These are phyloP conservation scores for Steinernema hermaphroditum DNA, from an alignment of 2,888 invertebrate species.

Conservation along the genomic window DNA sequence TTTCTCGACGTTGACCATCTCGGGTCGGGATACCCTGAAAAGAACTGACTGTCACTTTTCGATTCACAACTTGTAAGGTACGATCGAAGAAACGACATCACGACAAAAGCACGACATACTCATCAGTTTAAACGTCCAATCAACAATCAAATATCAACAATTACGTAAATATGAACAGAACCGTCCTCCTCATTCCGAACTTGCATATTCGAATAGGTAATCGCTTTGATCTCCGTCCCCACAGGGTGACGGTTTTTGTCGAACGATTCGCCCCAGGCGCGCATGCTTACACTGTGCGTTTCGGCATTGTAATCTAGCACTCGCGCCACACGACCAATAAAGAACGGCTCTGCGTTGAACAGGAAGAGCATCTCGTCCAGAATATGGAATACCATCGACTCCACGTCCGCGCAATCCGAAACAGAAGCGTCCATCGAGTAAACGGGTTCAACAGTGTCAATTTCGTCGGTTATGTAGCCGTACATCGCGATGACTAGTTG, in stretches of 20 bases:
- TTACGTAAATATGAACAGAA: conserved; percentile 83
- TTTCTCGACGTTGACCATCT: conserved; percentile 61
- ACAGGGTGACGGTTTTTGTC: conserved; percentile 77
- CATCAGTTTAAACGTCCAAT: background rate
- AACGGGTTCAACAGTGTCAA: conserved; percentile 74
- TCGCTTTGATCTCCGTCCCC: conserved; percentile 96
- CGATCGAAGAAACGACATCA: conserved; percentile 15
- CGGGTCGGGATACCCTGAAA: conserved; percentile 31
- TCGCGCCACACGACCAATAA: conserved; percentile 57
- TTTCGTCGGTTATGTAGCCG: conserved; percentile 80
- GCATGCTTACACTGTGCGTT: conserved; percentile 38
- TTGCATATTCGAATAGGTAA: conserved; percentile 99
- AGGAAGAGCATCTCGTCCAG: conserved; percentile 89
- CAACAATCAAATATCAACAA: conserved; percentile 85
- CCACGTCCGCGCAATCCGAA: conserved; percentile 79
- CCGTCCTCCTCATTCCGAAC: conserved; percentile 72
- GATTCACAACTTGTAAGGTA: background rate
- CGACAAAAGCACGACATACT: background rate
- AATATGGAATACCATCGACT: conserved; percentile 80
- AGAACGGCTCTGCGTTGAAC: conserved; percentile 77
- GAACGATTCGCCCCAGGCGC: conserved; percentile 81
- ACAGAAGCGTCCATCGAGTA: conserved; percentile 82
- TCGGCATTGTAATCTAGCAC: conserved; percentile 47
- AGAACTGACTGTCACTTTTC: too few species aligned
- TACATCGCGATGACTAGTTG: conserved; percentile 88